A percentile compares a stretch with the other conserved stretches of the same genome.
phyloP scores from a whole-genome alignment of 2,888 invertebrate species.

The Shargacucullia verbasci region DNA sequence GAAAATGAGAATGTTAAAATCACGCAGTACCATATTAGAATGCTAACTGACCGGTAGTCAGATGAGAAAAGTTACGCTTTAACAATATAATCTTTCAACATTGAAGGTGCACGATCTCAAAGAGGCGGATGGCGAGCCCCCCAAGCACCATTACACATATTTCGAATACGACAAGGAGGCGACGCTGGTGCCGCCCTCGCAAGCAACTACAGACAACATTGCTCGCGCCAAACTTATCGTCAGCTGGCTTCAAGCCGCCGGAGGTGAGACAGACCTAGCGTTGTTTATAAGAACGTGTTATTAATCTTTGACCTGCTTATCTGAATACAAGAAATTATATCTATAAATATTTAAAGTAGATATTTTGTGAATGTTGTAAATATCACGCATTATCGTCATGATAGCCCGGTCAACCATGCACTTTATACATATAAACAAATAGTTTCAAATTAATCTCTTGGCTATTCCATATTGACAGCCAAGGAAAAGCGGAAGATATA shows the following conservation, averaged over 20 bases:
- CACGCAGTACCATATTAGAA: too few species aligned
- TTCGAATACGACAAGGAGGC: slow-evolving; percentile 62
- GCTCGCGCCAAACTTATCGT: slow-evolving; percentile 90
- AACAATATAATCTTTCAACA: too few species aligned
- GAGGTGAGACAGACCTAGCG: slow-evolving; percentile 73
- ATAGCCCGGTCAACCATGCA: slow-evolving; percentile 3
- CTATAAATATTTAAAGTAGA: too few species aligned
- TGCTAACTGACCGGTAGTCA: too few species aligned
- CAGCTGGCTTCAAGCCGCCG: slow-evolving; percentile 86
- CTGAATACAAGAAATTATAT: neutral
- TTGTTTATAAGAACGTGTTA: too few species aligned
- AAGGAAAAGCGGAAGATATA: neutral
- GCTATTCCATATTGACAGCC: neutral
- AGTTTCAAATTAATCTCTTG: neutral
- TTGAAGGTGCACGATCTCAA: slow-evolving; percentile 87
- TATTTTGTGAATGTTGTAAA: too few species aligned
- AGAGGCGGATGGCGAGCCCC: slow-evolving; percentile 76
- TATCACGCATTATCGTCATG: slow-evolving; percentile 1
- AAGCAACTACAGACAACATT: slow-evolving; percentile 88
- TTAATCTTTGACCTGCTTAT: slow-evolving; percentile 27
- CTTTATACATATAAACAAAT: slow-evolving; percentile 7
- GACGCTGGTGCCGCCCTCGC: slow-evolving; percentile 83
- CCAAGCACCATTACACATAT: slow-evolving; percentile 57
- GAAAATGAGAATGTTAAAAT: too few species aligned
- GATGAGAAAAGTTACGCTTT: too few species aligned